phyloP scores from a whole-genome alignment of 1,140 invertebrate species.

The Pseudoatta argentina region DNA sequence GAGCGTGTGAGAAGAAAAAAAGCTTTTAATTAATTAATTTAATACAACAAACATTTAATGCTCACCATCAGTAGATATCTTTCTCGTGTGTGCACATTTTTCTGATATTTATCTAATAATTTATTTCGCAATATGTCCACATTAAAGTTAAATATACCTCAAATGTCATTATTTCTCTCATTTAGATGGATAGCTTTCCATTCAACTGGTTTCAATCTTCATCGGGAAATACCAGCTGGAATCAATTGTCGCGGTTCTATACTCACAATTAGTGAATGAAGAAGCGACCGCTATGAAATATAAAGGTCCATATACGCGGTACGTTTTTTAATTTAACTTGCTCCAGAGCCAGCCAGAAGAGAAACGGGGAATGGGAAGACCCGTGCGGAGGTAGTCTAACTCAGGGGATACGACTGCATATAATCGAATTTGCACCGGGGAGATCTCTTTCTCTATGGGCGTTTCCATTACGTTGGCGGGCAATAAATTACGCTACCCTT shows the following conservation, averaged over 20 bases:
- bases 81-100: not conserved
- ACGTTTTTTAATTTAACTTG: slow-evolving; percentile 72
- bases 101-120: not conserved
- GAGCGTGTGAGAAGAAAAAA: not conserved
- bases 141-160: slow-evolving; percentile 1
- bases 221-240: not conserved
- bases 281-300: slow-evolving; percentile 66
- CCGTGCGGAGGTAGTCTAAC: slow-evolving; percentile 52
- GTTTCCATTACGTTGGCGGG: slow-evolving; percentile 73
- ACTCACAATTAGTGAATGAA: slow-evolving; percentile 12
- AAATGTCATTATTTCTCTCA: not conserved
- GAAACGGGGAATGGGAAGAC: slow-evolving; percentile 47
- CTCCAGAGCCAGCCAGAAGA: slow-evolving; percentile 8
- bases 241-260: slow-evolving; percentile 30
- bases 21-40: not conserved
- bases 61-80: not conserved
- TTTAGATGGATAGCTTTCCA: not conserved
- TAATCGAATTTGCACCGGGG: slow-evolving; percentile 74
- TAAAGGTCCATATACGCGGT: slow-evolving; percentile 50
- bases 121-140: not conserved
- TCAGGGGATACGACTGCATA: slow-evolving; percentile 71
- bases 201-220: slow-evolving; percentile 25
- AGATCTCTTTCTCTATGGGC: slow-evolving; percentile 73
- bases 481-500: slow-evolving; percentile 76
- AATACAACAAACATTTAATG: not conserved